These are phyloP conservation scores for Sipha maydis DNA, from an alignment of 2,888 invertebrate genomes.

Conservation along the genomic window DNA sequence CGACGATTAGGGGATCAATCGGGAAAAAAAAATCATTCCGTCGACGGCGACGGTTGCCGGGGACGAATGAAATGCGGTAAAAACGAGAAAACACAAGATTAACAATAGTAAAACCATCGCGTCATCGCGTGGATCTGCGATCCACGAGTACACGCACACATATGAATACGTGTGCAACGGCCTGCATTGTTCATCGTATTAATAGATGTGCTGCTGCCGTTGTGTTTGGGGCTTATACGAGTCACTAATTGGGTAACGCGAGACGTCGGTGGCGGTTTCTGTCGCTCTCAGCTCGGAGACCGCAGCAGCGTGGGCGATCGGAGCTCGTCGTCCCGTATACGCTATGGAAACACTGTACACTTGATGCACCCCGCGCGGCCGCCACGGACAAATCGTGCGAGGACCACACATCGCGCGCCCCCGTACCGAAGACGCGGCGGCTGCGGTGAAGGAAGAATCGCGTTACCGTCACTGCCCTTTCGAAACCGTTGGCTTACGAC, in stretches of 20 bases:
- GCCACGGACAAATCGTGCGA: conserved; percentile 5
- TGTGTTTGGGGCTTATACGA: not conserved
- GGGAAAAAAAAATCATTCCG: no score
- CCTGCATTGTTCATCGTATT: no score
- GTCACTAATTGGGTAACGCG: conserved; percentile 39
- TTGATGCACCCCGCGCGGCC: not conserved
- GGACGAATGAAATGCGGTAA: no score
- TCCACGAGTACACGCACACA: no score
- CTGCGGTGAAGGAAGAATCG: not conserved
- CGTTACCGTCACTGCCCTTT: not conserved
- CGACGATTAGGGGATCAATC: no score
- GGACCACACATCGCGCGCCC: conserved; percentile 33
- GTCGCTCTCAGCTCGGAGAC: no score
- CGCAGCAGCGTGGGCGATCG: conserved; percentile 17
- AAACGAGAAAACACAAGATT: no score
- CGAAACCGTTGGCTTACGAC: not conserved
- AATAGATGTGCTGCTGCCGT: no score
- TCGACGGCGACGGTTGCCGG: no score
- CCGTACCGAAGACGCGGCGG: not conserved
- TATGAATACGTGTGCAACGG: no score
- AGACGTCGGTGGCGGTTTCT: not conserved
- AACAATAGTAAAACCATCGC: no score
- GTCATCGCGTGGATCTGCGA: no score
- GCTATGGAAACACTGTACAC: not conserved
- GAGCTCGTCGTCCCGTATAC: not conserved